Conservation (phyloP, 2,797 vertebrate genomes). For the Lacerta agilis region DNA sequence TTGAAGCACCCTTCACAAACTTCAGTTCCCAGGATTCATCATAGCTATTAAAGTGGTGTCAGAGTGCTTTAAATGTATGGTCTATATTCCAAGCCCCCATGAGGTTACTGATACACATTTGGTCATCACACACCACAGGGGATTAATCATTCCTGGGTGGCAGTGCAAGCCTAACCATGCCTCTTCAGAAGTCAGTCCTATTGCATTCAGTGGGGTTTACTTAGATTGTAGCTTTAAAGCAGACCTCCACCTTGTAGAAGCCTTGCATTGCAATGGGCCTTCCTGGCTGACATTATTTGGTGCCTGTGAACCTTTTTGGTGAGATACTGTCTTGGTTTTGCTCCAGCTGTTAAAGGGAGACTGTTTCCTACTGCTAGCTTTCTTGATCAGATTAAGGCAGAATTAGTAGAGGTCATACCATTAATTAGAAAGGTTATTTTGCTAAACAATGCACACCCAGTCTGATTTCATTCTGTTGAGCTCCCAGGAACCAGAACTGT, state of each 20-base stretch:
- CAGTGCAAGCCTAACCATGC: no score
- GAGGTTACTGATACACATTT: no score
- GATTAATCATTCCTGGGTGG: not conserved
- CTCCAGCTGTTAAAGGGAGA: not conserved
- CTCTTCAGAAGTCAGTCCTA: no score
- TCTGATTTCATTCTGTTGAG: constrained; percentile 19
- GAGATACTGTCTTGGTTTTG: not conserved
- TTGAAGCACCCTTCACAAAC: no score
- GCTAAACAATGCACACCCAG: constrained; percentile 3
- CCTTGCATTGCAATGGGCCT: not conserved
- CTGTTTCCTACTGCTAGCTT: not conserved
- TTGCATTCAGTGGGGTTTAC: no score
- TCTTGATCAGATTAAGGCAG: constrained; percentile 29
- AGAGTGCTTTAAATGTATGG: no score
- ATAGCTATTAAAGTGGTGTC: no score
- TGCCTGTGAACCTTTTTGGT: not conserved
- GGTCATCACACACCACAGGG: no score
- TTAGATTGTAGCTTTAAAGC: no score
- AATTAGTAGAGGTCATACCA: constrained; percentile 15
- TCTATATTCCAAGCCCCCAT: no score
- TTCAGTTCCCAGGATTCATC: no score
- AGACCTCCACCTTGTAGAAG: not conserved
- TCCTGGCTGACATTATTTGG: not conserved
- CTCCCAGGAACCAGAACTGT: not conserved
- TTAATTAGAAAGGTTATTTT: constrained; percentile 35